These are phyloP conservation scores for Serinus canaria DNA, from an alignment of 2,113 vertebrate genomes.

Conservation along the genomic window DNA sequence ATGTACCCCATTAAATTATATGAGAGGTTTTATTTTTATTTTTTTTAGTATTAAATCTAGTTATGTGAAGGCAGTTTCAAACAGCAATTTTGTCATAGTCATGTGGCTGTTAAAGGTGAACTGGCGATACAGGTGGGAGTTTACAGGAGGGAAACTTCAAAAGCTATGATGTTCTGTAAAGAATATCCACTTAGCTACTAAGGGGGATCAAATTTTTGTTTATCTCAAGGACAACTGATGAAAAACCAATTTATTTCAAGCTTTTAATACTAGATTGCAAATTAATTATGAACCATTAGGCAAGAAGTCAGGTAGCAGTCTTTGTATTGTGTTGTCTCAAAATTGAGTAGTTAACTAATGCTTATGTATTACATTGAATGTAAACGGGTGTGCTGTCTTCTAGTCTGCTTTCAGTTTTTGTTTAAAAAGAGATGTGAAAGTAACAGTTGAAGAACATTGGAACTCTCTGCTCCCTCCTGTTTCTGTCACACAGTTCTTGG, in stretches of 20 bases:
- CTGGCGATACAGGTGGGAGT: not conserved
- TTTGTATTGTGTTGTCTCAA: not conserved
- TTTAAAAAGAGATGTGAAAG: not conserved
- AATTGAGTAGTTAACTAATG: not conserved
- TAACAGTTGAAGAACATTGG: not conserved
- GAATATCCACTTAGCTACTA: not conserved
- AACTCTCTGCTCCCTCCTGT: not conserved
- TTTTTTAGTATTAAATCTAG: not conserved
- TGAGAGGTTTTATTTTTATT: not conserved
- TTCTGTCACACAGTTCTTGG: not conserved
- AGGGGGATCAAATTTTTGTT: not conserved
- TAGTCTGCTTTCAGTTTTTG: not conserved
- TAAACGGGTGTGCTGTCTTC: not conserved
- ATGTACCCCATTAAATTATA: not conserved
- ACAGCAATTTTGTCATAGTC: not conserved
- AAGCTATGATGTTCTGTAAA: not conserved
- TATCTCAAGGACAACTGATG: not conserved
- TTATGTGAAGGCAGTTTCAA: not conserved
- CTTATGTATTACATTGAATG: not conserved
- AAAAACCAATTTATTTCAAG: not conserved
- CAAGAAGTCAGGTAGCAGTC: not conserved
- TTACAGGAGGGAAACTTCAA: not conserved
- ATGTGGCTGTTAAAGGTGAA: not conserved
- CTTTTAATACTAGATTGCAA: not conserved
- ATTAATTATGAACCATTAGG: not conserved